Percentiles rank a stretch among this genome's conserved stretches.
These are phyloP conservation scores for Sinocyclocheilus rhinocerous DNA, from an alignment of 2,113 vertebrate genomes.

Conservation along the genomic window DNA sequence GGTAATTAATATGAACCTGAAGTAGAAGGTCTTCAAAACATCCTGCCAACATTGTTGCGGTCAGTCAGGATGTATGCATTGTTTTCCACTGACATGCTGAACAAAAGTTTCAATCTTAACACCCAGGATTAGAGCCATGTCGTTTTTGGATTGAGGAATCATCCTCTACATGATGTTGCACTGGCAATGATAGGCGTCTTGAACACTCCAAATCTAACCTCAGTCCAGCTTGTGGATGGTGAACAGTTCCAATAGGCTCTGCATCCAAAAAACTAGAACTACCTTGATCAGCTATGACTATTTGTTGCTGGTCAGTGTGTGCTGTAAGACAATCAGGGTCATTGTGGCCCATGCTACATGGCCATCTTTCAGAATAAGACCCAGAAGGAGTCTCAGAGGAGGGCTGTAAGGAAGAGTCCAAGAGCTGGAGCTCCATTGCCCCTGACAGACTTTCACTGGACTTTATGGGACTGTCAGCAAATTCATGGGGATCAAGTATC, in stretches of 20 bases:
- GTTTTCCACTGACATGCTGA: constrained; percentile 14
- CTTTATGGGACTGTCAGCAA: constrained; percentile 47
- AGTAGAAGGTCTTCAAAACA: not conserved
- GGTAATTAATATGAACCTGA: constrained; percentile 18
- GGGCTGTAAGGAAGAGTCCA: constrained; percentile 20
- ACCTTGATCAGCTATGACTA: constrained; percentile 1
- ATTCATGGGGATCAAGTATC: constrained; percentile 68
- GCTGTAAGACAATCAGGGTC: not conserved
- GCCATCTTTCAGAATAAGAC: not conserved
- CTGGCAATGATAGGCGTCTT: constrained; percentile 79
- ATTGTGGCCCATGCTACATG: not conserved
- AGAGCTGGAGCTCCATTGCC: constrained; percentile 43
- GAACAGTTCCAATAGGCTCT: not conserved
- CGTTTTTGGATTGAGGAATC: constrained; percentile 74
- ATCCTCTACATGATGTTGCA: constrained; percentile 63
- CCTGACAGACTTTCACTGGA: constrained; percentile 42
- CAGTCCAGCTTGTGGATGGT: constrained; percentile 7
- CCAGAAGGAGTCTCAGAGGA: not conserved
- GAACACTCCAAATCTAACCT: constrained; percentile 9
- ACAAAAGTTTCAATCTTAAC: constrained; percentile 65
- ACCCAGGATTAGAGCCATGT: constrained; percentile 80
- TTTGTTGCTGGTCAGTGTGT: not conserved
- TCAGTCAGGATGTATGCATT: not conserved
- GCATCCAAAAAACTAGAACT: not conserved
- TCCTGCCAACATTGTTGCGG: not conserved